Base-by-base conservation (phyloP, 2,797 vertebrate species). In the Xerus rutilus region DNA sequence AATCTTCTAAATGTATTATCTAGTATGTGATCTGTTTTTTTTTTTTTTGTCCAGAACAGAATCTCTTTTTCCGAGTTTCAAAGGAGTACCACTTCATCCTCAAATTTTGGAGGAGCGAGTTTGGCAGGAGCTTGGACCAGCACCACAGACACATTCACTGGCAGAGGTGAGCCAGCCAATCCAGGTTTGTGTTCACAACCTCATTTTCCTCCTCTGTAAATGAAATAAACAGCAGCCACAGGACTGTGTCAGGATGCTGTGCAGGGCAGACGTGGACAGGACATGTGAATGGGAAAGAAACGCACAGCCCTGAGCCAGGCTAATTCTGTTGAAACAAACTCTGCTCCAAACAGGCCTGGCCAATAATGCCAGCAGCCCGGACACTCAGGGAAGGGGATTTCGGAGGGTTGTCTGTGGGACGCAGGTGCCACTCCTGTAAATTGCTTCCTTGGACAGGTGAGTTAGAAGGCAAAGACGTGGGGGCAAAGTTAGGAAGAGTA, bases 121-220 rank as follows among this genome's bases (percentile, higher is more conserved):
- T 73, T 64, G 52, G 17, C 8, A 28, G n/a, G 39, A 70, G 9
- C 43, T 23, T 69, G 65, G 54, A 32, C 25, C 23, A 65, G 9
- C 1, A 15, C 2, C 11, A 13, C 62, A 35, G 30, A 54, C 3
- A 15, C 43, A n/a, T 3, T 45, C 18, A 13, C 10, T 13, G 3
- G 35, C 30, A n/a, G n/a, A 62, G 39, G 32, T 35, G 6, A 89
- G 11, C 30, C 76, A 43, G 86, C 21, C 39, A 72, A 39, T 1
- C 20, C 28, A 8, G 0, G 0, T 0, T 1, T 62, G 39, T 47
- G 21, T 35, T 86, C 39, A 18, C 35, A 3, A 4, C 45, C 43
- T 43, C 2, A 6, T 43, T 30, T 57, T 81, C 52, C 57, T 54
- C 25, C 69, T 70, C 17, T 30, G 7, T 21, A n/a, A 69, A 65